Percentiles rank a stretch among this genome's conserved stretches.
Evolutionary conservation across 1,140 invertebrate species (phyloP).

Genomic region (Trichoplusia ni): DNA sequence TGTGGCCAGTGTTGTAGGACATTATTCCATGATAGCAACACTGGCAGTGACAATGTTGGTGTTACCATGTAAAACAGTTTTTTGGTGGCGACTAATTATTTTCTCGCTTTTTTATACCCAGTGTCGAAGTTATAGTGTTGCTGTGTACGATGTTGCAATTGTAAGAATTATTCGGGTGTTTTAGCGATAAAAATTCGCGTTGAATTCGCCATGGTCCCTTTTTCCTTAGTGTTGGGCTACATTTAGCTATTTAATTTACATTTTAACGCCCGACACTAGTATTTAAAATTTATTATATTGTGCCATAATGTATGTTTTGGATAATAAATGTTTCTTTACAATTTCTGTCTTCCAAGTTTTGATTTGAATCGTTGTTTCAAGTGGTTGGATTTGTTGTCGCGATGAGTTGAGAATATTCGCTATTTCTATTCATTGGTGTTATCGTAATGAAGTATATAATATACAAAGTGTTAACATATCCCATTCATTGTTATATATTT

Average conservation of each 20-base stretch:
- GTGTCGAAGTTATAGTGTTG: slow-evolving; percentile 28
- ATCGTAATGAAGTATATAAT: slow-evolving; percentile 31
- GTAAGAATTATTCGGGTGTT: slow-evolving; percentile 20
- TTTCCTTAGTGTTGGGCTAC: background rate
- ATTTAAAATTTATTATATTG: slow-evolving; percentile 21
- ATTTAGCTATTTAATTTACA: slow-evolving; percentile 14
- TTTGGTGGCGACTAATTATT: slow-evolving; percentile 12
- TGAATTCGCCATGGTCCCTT: slow-evolving; percentile 18
- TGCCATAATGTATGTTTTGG: slow-evolving; percentile 23
- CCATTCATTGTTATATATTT: slow-evolving; percentile 39
- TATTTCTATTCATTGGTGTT: slow-evolving; percentile 23
- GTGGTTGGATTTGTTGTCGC: background rate
- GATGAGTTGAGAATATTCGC: slow-evolving; percentile 8
- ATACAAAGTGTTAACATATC: slow-evolving; percentile 60
- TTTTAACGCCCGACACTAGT: slow-evolving; percentile 15
- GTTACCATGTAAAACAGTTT: slow-evolving; percentile 1
- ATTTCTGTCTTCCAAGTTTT: slow-evolving; percentile 34
- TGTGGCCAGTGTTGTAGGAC: slow-evolving; percentile 16
- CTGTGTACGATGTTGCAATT: slow-evolving; percentile 21
- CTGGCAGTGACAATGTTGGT: slow-evolving; percentile 19
- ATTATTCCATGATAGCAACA: slow-evolving; percentile 17
- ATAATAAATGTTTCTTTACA: slow-evolving; percentile 10
- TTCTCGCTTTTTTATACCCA: slow-evolving; percentile 22
- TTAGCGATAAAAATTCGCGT: slow-evolving; percentile 10
- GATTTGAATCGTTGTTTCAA: slow-evolving; percentile 9